A percentile compares a stretch with the other conserved stretches of the same genome.
phyloP scores from a whole-genome alignment of 2,888 invertebrate species.

The Microplitis manilae region DNA sequence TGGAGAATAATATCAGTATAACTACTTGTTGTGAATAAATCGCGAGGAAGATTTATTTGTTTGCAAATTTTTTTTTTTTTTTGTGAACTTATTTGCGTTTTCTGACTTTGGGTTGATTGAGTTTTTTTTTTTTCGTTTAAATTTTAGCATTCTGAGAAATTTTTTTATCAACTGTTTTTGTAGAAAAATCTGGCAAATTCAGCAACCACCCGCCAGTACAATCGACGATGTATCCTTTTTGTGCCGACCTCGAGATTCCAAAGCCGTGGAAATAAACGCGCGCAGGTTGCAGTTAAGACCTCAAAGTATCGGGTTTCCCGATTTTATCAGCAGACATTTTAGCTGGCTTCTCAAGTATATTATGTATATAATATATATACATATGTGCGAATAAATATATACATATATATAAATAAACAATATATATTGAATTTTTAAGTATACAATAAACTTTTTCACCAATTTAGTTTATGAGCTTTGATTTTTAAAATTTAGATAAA shows the following conservation, averaged over 20 bases:
- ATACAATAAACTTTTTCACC: not conserved
- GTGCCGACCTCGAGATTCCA: slow-evolving; percentile 60
- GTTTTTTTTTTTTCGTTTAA: slow-evolving; percentile 23
- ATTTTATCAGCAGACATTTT: slow-evolving; percentile 47
- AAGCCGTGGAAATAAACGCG: slow-evolving; percentile 61
- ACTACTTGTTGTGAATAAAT: too few relatives aligned
- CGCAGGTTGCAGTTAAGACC: slow-evolving; percentile 63
- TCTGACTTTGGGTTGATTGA: too few relatives aligned
- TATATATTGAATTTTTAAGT: not conserved
- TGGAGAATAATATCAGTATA: too few relatives aligned
- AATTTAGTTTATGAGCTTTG: not conserved
- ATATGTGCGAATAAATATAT: not conserved
- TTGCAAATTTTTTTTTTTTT: too few relatives aligned
- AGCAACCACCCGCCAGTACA: slow-evolving; percentile 3
- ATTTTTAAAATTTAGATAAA: too few relatives aligned
- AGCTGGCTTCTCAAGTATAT: slow-evolving; percentile 26
- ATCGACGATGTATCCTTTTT: slow-evolving; percentile 47
- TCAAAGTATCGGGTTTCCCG: slow-evolving; percentile 50
- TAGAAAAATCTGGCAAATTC: slow-evolving; percentile 18
- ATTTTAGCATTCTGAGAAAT: slow-evolving; percentile 20
- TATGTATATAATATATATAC: slow-evolving; percentile 14
- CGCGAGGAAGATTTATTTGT: too few relatives aligned
- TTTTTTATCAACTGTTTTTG: not conserved
- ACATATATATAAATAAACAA: not conserved
- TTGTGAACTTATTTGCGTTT: too few relatives aligned